Evolutionary conservation across 2,888 invertebrate genomes (phyloP).

Genomic region (Aelia acuminata): DNA sequence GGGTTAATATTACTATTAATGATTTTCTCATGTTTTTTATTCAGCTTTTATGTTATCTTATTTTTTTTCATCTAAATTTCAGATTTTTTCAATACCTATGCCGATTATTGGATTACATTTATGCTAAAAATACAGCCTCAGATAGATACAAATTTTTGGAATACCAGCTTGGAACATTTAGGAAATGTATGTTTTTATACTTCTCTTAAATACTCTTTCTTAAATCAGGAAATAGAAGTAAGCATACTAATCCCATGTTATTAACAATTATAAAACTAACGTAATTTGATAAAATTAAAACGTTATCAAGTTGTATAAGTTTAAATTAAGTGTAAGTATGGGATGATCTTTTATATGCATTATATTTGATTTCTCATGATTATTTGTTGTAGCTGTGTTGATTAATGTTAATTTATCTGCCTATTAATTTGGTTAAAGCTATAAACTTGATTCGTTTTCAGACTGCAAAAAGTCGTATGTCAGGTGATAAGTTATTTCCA

Average conservation of each 20-base stretch:
- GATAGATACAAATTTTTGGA: slow-evolving; percentile 86
- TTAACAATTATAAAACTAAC: neutral
- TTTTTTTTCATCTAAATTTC: slow-evolving; percentile 61
- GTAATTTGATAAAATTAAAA: neutral
- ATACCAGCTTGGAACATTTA: slow-evolving; percentile 85
- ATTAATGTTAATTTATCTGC: too few relatives aligned
- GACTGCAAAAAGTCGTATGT: too few relatives aligned
- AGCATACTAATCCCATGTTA: neutral
- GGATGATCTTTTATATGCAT: neutral
- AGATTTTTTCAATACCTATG: slow-evolving; percentile 88
- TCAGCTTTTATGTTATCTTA: neutral
- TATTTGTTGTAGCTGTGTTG: too few relatives aligned
- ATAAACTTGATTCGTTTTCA: too few relatives aligned
- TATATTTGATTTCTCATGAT: neutral
- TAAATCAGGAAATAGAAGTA: slow-evolving; percentile 39
- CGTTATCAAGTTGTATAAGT: neutral
- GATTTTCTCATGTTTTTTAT: neutral
- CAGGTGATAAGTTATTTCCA: too few relatives aligned
- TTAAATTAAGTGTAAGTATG: too few relatives aligned
- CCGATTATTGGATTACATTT: slow-evolving; percentile 84
- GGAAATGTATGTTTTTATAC: slow-evolving; percentile 79
- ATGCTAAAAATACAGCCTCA: slow-evolving; percentile 77
- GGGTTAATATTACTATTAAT: neutral
- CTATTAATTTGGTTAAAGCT: too few relatives aligned
- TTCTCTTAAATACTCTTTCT: slow-evolving; percentile 18